These are phyloP conservation scores for Ursus arctos DNA, from an alignment of 2,113 vertebrate genomes.

Conservation along the genomic window DNA sequence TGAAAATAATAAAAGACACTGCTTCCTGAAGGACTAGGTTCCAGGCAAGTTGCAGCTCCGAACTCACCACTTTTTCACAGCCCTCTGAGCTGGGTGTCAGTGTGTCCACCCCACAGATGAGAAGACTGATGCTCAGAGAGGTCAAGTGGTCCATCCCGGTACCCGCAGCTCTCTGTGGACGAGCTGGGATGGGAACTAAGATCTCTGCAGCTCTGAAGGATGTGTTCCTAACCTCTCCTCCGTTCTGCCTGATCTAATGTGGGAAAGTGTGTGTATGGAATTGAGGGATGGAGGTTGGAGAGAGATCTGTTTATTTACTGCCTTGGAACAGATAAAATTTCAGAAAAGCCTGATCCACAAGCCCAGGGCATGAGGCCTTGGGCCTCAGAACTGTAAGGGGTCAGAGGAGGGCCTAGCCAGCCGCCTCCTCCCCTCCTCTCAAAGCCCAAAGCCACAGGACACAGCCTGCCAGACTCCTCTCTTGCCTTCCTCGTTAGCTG, in stretches of 20 bases:
- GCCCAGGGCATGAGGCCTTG: slow-evolving; percentile 47
- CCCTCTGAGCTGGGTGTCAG: not conserved
- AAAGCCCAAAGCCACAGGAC: slow-evolving; percentile 72
- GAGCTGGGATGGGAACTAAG: not conserved
- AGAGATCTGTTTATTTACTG: slow-evolving; percentile 72
- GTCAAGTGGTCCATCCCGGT: not conserved
- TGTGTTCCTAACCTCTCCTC: not conserved
- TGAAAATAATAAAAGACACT: slow-evolving; percentile 44
- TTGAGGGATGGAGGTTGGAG: slow-evolving; percentile 9
- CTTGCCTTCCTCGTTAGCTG: slow-evolving; percentile 77
- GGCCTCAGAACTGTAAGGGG: slow-evolving; percentile 57
- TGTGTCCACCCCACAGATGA: slow-evolving; percentile 1
- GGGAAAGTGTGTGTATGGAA: slow-evolving; percentile 25
- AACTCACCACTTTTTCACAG: not conserved
- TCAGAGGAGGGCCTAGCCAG: slow-evolving; percentile 70
- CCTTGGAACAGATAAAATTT: slow-evolving; percentile 71
- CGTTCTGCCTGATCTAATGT: not conserved
- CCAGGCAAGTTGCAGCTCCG: not conserved
- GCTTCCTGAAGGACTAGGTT: slow-evolving; percentile 39
- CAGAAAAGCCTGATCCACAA: slow-evolving; percentile 63
- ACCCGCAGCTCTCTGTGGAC: not conserved
- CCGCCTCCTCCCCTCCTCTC: slow-evolving; percentile 55
- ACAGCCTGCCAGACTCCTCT: slow-evolving; percentile 78
- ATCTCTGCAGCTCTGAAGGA: not conserved
- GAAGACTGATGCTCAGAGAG: not conserved